Conservation (phyloP, 2,888 invertebrate species). For the Apodemia zela region DNA sequence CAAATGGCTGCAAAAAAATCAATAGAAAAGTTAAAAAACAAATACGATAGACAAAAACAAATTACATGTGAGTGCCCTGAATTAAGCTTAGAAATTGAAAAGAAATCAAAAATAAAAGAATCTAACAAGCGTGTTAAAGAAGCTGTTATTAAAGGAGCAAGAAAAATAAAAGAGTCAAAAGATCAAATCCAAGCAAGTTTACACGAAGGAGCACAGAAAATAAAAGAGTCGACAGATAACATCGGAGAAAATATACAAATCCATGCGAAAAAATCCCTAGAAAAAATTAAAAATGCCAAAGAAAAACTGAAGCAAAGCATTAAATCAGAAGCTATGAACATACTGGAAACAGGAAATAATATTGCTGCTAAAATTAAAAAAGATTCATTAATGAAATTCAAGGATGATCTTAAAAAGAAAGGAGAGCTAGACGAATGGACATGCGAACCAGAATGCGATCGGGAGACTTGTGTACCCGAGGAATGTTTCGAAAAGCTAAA, state of each 20-base stretch:
- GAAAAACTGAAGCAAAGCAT: not conserved
- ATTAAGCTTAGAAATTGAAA: not conserved
- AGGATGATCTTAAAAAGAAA: constrained; percentile 40
- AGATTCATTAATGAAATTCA: constrained; percentile 45
- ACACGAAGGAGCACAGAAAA: not conserved
- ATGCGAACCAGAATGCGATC: constrained; percentile 37
- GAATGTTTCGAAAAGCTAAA: constrained; percentile 40
- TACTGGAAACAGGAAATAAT: not conserved
- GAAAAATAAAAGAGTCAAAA: not conserved
- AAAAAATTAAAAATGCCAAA: not conserved
- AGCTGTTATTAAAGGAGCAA: not conserved
- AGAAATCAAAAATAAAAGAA: not conserved
- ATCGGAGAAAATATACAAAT: not conserved
- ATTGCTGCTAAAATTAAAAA: constrained; percentile 35
- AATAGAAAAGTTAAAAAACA: constrained; percentile 7
- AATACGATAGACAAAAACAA: not conserved
- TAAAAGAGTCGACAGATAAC: not conserved
- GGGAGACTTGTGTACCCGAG: constrained; percentile 39
- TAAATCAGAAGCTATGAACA: not conserved
- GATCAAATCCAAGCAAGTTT: not conserved
- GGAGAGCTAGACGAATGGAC: constrained; percentile 37
- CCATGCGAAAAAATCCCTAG: not conserved
- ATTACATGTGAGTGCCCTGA: constrained; percentile 2
- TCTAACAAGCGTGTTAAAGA: not conserved
- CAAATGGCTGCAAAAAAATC: constrained; percentile 1